Percentiles rank a stretch among this genome's conserved stretches.
Conservation (phyloP, 2,797 vertebrate species). For the Rousettus madagascariensis region DNA sequence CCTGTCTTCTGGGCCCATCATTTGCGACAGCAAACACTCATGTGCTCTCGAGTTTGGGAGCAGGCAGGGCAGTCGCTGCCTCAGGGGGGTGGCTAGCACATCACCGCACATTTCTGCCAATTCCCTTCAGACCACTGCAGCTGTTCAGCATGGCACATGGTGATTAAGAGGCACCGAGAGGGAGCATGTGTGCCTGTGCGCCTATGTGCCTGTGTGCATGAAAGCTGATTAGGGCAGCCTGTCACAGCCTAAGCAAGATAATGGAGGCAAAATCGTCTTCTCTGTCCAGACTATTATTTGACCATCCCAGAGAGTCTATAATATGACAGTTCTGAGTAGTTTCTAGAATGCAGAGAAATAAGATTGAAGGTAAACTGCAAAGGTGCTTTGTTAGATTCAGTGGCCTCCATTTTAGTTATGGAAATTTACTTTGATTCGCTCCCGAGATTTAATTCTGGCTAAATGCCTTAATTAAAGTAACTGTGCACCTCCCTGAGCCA, state of each 20-base stretch:
- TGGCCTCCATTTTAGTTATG: not conserved
- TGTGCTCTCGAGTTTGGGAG: conserved; percentile 27
- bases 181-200: conserved; percentile 42
- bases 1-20: conserved; percentile 54
- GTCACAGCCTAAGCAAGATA: conserved; percentile 37
- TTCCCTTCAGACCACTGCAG: conserved; percentile 69
- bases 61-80: conserved; percentile 47
- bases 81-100: conserved; percentile 31
- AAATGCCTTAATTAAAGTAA: not conserved
- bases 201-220: not conserved
- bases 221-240: conserved; percentile 57
- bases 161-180: conserved; percentile 58
- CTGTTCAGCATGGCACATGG: conserved; percentile 50
- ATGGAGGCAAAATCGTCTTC: conserved; percentile 3
- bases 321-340: not conserved
- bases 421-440: not conserved
- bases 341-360: conserved; percentile 16
- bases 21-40: not conserved
- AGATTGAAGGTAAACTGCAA: not conserved
- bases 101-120: conserved; percentile 57
- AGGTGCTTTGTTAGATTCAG: not conserved
- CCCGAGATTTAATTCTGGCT: conserved; percentile 11
- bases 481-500: not conserved
- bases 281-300: not conserved
- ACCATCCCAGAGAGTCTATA: conserved; percentile 4